These are phyloP conservation scores for Trichomycterus rosablanca DNA, from an alignment of 2,113 vertebrate genomes.

Conservation along the genomic window DNA sequence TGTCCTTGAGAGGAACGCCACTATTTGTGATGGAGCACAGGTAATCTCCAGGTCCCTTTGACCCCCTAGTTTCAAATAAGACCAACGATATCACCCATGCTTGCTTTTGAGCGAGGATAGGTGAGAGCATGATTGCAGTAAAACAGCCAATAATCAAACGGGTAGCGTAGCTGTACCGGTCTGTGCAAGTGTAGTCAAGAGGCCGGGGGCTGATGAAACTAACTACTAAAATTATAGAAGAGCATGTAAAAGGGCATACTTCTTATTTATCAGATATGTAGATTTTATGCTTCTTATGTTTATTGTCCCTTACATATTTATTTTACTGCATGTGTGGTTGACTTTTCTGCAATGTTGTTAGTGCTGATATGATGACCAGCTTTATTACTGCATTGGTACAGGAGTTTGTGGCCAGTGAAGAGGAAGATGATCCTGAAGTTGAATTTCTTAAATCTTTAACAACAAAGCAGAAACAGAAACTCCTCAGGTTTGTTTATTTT, in stretches of 20 bases:
- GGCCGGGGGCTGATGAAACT: conserved; percentile 41
- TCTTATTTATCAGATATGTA: conserved; percentile 8
- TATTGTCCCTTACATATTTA: background rate
- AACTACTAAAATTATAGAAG: conserved; percentile 34
- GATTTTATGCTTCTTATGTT: conserved; percentile 15
- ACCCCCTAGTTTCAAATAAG: conserved; percentile 58
- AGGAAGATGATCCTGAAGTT: conserved; percentile 93
- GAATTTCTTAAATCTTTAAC: conserved; percentile 95
- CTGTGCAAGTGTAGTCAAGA: conserved; percentile 35
- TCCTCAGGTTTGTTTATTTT: conserved; percentile 79
- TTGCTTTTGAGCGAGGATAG: conserved; percentile 38
- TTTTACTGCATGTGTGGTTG: too few relatives aligned
- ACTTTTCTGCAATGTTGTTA: too few relatives aligned
- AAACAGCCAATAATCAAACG: conserved; percentile 66
- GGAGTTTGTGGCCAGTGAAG: conserved; percentile 91
- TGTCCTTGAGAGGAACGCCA: conserved; percentile 94
- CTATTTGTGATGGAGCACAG: conserved; percentile 93
- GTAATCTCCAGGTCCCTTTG: conserved; percentile 80
- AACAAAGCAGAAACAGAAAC: conserved; percentile 94
- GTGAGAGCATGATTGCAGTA: conserved; percentile 75
- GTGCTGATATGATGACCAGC: too few relatives aligned
- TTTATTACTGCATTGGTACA: conserved; percentile 43
- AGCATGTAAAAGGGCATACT: conserved; percentile 16
- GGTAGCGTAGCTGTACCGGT: conserved; percentile 35
- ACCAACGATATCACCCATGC: conserved; percentile 73